Evolutionary conservation across 2,113 vertebrate species (phyloP).

Genomic region (Myodes glareolus): DNA sequence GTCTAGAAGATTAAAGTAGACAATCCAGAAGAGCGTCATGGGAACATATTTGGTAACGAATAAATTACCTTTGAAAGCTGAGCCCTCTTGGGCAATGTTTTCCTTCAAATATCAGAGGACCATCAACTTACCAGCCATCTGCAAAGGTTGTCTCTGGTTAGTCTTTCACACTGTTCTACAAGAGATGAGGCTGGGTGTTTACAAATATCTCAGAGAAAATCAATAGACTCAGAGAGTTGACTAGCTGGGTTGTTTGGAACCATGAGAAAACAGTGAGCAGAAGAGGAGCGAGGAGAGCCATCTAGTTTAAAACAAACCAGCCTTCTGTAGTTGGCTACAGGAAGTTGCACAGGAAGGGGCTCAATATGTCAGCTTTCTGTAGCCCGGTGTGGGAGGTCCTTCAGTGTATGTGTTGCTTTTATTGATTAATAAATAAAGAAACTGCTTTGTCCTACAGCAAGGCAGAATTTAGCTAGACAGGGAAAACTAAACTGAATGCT

Average conservation of each 20-base stretch:
- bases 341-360: neutral
- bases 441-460: no score
- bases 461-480: no score
- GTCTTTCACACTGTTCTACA: neutral
- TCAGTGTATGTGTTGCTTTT: no score
- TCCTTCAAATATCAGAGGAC: neutral
- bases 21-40: accelerated
- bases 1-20: neutral
- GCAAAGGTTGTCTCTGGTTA: neutral
- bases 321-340: neutral
- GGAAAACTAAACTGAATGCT: no score
- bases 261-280: neutral
- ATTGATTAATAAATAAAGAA: no score
- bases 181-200: neutral
- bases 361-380: neutral
- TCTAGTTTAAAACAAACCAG: neutral
- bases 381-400: neutral
- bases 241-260: neutral
- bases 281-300: neutral
- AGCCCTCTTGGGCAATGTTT: neutral
- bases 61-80: conserved; percentile 32
- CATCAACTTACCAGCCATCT: neutral
- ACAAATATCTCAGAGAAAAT: conserved; percentile 20
- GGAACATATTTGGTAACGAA: neutral
- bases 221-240: neutral